Evolutionary conservation across 2,113 vertebrate genomes (phyloP).

Genomic region (Epinephelus fuscoguttatus): DNA sequence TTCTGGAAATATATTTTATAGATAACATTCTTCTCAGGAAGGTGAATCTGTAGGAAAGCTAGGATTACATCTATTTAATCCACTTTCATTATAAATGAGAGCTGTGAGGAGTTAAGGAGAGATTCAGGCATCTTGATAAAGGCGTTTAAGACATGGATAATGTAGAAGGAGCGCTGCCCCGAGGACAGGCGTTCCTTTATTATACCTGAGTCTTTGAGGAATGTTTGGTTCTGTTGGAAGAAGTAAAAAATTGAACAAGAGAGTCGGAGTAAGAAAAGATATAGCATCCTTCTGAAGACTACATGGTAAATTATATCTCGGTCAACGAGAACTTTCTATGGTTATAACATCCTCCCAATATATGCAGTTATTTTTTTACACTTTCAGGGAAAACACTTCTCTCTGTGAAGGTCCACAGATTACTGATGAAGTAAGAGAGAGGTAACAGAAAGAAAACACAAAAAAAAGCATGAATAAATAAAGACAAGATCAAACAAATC

Average conservation of each 20-base stretch:
- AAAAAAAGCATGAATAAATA: background rate
- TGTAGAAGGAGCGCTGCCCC: background rate
- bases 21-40: conserved; percentile 12
- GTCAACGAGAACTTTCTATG: background rate
- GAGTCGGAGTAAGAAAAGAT: background rate
- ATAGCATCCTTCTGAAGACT: background rate
- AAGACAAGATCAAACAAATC: background rate
- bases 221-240: background rate
- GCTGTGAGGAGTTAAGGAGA: background rate
- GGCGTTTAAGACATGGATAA: background rate
- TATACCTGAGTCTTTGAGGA: background rate
- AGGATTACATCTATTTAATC: conserved; percentile 8
- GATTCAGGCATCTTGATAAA: background rate
- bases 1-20: background rate
- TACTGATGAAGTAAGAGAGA: background rate
- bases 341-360: background rate
- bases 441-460: background rate
- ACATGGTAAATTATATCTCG: background rate
- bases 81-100: conserved; percentile 1
- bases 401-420: too few species aligned
- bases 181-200: background rate
- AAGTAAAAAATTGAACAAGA: background rate
- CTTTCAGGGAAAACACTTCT: background rate
- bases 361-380: background rate
- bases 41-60: background rate